Percentiles rank a stretch among this genome's conserved stretches.
phyloP scores from a whole-genome alignment of 2,888 invertebrate genomes.

The Rotaria macrura region DNA sequence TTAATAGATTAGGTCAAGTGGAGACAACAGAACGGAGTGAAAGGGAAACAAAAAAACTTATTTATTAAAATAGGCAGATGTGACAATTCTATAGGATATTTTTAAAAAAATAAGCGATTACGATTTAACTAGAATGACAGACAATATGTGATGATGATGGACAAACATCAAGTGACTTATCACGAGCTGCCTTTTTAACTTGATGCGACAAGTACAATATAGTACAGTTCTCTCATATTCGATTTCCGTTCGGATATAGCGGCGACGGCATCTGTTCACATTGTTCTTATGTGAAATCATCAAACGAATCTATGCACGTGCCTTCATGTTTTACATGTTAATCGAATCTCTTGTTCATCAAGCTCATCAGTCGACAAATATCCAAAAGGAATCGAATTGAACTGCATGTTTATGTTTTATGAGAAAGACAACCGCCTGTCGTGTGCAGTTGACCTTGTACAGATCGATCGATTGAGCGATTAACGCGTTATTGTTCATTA shows the following conservation, averaged over 20 bases:
- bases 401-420: background rate
- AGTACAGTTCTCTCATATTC: background rate
- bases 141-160: background rate
- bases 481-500: background rate
- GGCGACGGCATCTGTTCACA: background rate
- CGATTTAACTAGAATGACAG: too few relatives aligned
- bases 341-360: background rate
- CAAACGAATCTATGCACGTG: slow-evolving; percentile 3
- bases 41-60: background rate
- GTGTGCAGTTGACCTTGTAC: background rate
- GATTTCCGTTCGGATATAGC: background rate
- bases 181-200: background rate
- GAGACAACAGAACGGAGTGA: background rate
- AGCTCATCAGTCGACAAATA: background rate
- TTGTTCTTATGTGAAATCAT: background rate
- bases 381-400: background rate
- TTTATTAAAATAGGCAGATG: background rate
- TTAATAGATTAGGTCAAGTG: slow-evolving; percentile 7
- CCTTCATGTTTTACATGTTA: background rate
- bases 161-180: slow-evolving; percentile 12
- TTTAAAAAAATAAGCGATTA: too few relatives aligned
- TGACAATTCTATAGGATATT: background rate
- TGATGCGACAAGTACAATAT: background rate
- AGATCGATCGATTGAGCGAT: background rate
- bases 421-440: background rate